Evolutionary conservation across 2,888 invertebrate species (phyloP).

Genomic region (Agrilus biguttatus): DNA sequence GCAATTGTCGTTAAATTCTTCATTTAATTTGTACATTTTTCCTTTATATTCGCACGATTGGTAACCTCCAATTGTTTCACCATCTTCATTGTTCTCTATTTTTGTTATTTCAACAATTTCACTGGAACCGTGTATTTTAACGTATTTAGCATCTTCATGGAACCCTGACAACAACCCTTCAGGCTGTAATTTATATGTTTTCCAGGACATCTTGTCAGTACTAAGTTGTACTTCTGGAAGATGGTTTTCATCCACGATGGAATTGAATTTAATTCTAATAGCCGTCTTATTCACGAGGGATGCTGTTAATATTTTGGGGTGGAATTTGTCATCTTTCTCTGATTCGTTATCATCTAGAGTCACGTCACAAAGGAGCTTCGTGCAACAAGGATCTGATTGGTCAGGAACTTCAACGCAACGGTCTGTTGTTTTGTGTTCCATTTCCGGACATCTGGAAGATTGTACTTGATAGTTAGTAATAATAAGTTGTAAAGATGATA

Average conservation of each 20-base stretch:
- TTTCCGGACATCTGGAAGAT: conserved; percentile 42
- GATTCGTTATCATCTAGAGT: conserved; percentile 62
- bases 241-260: conserved; percentile 21
- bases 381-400: conserved; percentile 72
- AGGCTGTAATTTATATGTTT: conserved; percentile 28
- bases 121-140: conserved; percentile 24
- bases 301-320: conserved; percentile 22
- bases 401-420: conserved; percentile 72
- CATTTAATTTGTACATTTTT: conserved; percentile 33
- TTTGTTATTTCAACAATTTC: conserved; percentile 21
- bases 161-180: conserved; percentile 21
- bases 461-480: background rate
- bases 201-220: conserved; percentile 30
- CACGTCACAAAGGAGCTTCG: conserved; percentile 73
- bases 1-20: conserved; percentile 74
- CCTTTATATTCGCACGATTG: conserved; percentile 25
- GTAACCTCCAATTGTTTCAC: background rate
- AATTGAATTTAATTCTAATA: conserved; percentile 29
- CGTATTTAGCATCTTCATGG: conserved; percentile 17
- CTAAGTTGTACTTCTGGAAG: conserved; percentile 28
- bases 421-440: conserved; percentile 41
- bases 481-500: too few species aligned
- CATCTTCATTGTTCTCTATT: background rate
- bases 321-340: conserved; percentile 20
- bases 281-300: conserved; percentile 28